Base-by-base conservation (phyloP, 1,140 invertebrate species). In the Polyergus mexicanus region DNA sequence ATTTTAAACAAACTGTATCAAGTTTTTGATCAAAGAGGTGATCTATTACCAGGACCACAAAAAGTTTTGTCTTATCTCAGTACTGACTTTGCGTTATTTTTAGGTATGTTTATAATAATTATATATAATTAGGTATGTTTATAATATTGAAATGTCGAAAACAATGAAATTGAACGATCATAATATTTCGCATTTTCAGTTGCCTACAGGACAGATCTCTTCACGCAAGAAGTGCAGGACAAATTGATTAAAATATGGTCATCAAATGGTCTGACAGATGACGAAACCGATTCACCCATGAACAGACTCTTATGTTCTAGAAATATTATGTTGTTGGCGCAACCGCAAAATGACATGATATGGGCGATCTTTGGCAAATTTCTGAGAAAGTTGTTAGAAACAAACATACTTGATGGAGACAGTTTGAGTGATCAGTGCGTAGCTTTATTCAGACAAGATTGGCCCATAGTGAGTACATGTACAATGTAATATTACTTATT, bases 391-490 rank as follows among this genome's bases (percentile, higher is more conserved):
- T 84, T 95, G 74, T 92, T 94, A 72, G 90, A 89, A 2, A 88
- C 92, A 71, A 86, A 94, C 28, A 71, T 96, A 77, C 86, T 96
- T 54, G 92, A 88, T n/a, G 88, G 94, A 32, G 91, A 94, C 6
- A 81, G 78, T 75, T 83, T 96, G 11, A 94, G 95, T 72, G 92
- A 95, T 38, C 94, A 95, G 68, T 95, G 94, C 71, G 91, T 96
- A 5, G 93, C 92, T 65, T 88, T 96, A 47, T 94, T 96, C 35
- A 93, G 94, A 86, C 89, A 94, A 41, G 94, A 95, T 35, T 96
- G 95, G 95, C 91, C 95, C 32, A 86, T 86, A 87, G 94, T 95
- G 89, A 92, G 92, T 92, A 68, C 28, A 84, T 0, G 68, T 66
- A 25, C 28, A 8, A 56, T 74, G 22, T n/a, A 25, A 22, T 11